These are phyloP conservation scores for Protonibea diacanthus DNA, from an alignment of 2,797 vertebrate genomes.

Conservation along the genomic window DNA sequence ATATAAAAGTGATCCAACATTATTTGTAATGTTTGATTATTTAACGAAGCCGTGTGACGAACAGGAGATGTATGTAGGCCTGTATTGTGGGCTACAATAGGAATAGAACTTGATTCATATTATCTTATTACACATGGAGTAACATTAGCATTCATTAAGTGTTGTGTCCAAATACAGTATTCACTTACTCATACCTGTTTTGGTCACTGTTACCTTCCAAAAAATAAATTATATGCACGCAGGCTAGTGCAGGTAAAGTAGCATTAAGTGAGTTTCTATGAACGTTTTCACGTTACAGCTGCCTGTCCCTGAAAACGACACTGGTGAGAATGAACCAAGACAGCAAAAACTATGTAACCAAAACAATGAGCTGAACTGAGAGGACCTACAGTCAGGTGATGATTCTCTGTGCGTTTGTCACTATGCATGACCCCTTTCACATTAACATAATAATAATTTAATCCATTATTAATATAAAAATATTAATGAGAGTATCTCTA, in stretches of 20 bases:
- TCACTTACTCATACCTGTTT: neutral
- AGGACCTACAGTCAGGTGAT: neutral
- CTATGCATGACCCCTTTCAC: neutral
- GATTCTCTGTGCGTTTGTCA: neutral
- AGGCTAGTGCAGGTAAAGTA: too few relatives aligned
- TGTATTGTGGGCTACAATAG: too few relatives aligned
- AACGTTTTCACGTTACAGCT: neutral
- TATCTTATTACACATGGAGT: too few relatives aligned
- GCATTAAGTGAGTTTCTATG: too few relatives aligned
- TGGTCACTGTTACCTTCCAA: neutral
- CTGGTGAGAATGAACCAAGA: neutral
- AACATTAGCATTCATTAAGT: neutral
- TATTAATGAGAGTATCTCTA: neutral
- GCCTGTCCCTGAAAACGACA: neutral
- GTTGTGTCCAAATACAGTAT: neutral
- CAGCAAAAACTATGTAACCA: neutral
- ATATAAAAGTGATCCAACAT: neutral
- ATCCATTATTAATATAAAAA: constrained; percentile 1
- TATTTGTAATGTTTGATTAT: neutral
- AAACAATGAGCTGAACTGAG: neutral
- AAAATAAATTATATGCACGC: too few relatives aligned
- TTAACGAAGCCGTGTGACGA: neutral
- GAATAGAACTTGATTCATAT: too few relatives aligned
- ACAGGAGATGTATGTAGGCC: neutral
- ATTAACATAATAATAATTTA: neutral